These are phyloP conservation scores for Mellivora capensis DNA, from an alignment of 2,113 vertebrate species.

Conservation along the genomic window DNA sequence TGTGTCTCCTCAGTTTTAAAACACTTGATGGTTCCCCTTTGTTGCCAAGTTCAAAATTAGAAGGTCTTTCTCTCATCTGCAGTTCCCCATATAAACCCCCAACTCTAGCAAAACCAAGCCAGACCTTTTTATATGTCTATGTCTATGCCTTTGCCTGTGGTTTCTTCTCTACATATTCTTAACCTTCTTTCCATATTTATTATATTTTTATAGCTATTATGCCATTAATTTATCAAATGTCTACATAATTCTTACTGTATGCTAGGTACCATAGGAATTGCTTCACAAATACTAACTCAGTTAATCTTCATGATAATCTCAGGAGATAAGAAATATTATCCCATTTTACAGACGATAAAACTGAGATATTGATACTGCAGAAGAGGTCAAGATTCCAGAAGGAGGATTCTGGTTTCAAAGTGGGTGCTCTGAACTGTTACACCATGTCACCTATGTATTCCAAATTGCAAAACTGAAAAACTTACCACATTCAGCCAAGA, in stretches of 20 bases:
- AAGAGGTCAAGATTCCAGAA: background rate
- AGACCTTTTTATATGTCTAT: background rate
- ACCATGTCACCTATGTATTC: background rate
- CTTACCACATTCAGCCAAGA: background rate
- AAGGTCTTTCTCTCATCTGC: background rate
- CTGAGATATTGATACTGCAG: background rate
- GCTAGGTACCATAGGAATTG: background rate
- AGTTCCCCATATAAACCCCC: background rate
- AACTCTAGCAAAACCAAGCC: background rate
- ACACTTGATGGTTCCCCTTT: background rate
- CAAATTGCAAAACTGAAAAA: background rate
- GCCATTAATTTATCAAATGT: background rate
- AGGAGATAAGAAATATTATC: background rate
- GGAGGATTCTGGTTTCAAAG: background rate
- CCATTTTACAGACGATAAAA: background rate
- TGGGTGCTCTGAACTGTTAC: background rate
- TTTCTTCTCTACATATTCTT: background rate
- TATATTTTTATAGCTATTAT: background rate
- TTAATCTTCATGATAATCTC: background rate
- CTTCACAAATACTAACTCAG: background rate
- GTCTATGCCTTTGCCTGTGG: background rate
- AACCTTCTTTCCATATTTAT: background rate
- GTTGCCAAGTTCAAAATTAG: background rate
- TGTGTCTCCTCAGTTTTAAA: background rate
- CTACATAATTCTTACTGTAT: background rate